Evolutionary conservation across 53 echinoderm and acorn worm species (phyloP), one percentile per base, ranked within the genome.

Genomic region (Henricia sp.): DNA sequence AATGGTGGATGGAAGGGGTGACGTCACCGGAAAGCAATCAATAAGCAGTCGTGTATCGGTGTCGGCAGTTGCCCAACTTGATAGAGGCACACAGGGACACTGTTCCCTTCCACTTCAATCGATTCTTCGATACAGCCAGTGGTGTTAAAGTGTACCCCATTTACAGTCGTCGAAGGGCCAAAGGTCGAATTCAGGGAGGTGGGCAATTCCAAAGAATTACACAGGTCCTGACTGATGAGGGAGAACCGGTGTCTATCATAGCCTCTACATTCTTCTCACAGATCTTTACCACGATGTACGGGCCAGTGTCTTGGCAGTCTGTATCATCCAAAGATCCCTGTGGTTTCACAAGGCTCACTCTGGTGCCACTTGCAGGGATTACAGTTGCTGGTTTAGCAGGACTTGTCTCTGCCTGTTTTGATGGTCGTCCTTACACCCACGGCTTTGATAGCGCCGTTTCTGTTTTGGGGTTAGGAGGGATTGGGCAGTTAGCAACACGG

Each of bases 11-110:
- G n/a, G n/a, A n/a, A n/a, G n/a, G n/a, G n/a, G n/a, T n/a, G n/a
- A n/a, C n/a, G n/a, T n/a, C n/a, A n/a, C n/a, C n/a, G n/a, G n/a
- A n/a, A n/a, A n/a, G n/a, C n/a, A n/a, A n/a, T n/a, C n/a, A 35
- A 74, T 21, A 19, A 50, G 64, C 37, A 86, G 28, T 11, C 41
- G 43, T 14, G 39, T 2, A 84, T 28, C 28, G 44, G 54, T 34
- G 60, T 41, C 24, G 71, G 84, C 21, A 84, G 30, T 19, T 59
- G 16, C 11, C 56, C 25, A 1, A 84, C 84, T 29, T 34, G 53
- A 8, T 57, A 41, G 14, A 84, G 59, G 3, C 11, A 25, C 3
- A 39, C 14, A 2, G 63, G 26, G 10, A 38, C 25, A 19, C 16
- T 27, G 20, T n/a, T 55, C 2, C 71, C 72, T 9, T 54, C 85